Percentiles rank a stretch among this genome's conserved stretches.
phyloP scores from a whole-genome alignment of 2,888 invertebrate species.

The Chrysolina americana region DNA sequence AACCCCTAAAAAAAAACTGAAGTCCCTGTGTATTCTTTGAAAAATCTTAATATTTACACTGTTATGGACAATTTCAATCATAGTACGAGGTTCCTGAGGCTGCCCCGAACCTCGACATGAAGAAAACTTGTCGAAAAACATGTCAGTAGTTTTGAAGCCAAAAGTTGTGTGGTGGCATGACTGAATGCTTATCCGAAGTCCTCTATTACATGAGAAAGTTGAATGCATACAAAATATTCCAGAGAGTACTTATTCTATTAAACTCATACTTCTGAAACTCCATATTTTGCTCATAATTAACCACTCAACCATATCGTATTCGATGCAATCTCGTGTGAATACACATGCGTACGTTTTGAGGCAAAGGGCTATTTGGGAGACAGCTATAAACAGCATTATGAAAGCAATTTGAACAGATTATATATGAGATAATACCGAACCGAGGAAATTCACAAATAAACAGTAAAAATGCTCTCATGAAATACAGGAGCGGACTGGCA shows the following conservation, averaged over 20 bases:
- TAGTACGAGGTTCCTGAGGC: too few species aligned
- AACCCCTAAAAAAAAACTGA: too few species aligned
- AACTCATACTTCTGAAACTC: neutral
- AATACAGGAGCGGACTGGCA: slow-evolving; percentile 8
- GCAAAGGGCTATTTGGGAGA: slow-evolving; percentile 14
- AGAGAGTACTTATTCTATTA: neutral
- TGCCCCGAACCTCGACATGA: too few species aligned
- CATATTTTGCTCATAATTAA: neutral
- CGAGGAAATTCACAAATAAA: slow-evolving; percentile 49
- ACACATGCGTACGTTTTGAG: slow-evolving; percentile 21
- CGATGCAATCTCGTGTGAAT: slow-evolving; percentile 21
- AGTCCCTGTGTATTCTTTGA: too few species aligned
- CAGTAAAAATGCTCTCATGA: slow-evolving; percentile 45
- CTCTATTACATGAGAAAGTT: too few species aligned
- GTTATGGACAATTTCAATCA: too few species aligned
- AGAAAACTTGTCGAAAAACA: too few species aligned
- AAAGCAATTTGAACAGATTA: slow-evolving; percentile 51
- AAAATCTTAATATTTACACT: too few species aligned
- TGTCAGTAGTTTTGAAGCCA: too few species aligned
- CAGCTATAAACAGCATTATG: slow-evolving; percentile 39
- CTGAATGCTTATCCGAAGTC: too few species aligned
- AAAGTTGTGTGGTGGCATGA: too few species aligned
- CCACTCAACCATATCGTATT: slow-evolving; percentile 1
- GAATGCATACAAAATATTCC: too few species aligned
- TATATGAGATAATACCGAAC: slow-evolving; percentile 49